Evolutionary conservation across 2,888 invertebrate species (phyloP).

Genomic region (Tuta absoluta): DNA sequence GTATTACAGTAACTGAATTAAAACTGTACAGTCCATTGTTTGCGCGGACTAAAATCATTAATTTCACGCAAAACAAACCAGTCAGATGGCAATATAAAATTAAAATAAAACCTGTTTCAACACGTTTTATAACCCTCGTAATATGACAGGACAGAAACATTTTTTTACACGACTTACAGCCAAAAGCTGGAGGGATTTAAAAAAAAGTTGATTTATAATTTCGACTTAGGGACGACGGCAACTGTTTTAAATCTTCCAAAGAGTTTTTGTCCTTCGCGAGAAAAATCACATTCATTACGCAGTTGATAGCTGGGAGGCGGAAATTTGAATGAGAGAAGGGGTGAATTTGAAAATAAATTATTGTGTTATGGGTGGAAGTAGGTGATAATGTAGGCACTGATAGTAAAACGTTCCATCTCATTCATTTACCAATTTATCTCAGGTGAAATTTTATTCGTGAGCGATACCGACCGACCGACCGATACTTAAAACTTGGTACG

Average conservation of each 20-base stretch:
- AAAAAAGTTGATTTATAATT: conserved; percentile 65
- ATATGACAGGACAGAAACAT: conserved; percentile 27
- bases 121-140: conserved; percentile 20
- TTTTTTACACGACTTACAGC: conserved; percentile 17
- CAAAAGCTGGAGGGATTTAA: conserved; percentile 25
- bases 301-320: conserved; percentile 46
- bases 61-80: conserved; percentile 6
- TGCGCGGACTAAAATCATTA: not conserved
- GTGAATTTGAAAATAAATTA: conserved; percentile 56
- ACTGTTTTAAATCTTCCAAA: conserved; percentile 59
- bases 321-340: conserved; percentile 44
- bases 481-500: no score
- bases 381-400: conserved; percentile 19
- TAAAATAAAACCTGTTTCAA: conserved; percentile 19
- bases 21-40: not conserved
- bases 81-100: not conserved
- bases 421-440: no score
- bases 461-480: no score
- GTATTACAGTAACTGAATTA: not conserved
- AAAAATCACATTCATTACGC: conserved; percentile 55
- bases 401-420: not conserved
- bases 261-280: conserved; percentile 50
- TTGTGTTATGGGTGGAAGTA: conserved; percentile 37
- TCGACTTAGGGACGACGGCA: conserved; percentile 39
- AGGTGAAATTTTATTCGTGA: no score